Evolutionary conservation across 2,888 invertebrate genomes (phyloP).

Genomic region (Nephrotoma guestfalica): DNA sequence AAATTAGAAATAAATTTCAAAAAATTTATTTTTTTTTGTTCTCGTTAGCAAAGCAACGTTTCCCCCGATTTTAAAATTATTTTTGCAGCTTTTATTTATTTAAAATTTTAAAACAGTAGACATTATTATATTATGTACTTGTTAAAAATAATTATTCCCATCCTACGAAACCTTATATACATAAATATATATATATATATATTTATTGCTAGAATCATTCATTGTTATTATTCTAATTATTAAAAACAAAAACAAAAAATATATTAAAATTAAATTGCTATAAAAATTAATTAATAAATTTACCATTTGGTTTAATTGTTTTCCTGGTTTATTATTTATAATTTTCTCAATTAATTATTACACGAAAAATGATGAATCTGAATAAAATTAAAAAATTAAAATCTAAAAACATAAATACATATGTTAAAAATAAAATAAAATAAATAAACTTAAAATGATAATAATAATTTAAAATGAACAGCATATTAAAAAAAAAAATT

Average conservation of each 20-base stretch:
- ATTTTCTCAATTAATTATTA: constrained; percentile 6
- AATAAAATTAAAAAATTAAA: not conserved
- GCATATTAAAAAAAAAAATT: not conserved
- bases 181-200: not conserved
- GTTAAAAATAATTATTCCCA: not conserved
- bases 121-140: not conserved
- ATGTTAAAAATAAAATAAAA: not conserved
- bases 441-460: constrained; percentile 1
- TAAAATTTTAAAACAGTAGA: not conserved
- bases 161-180: not conserved
- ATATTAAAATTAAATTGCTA: not conserved
- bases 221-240: constrained; percentile 1
- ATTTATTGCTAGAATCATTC: constrained; percentile 1
- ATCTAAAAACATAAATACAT: not conserved
- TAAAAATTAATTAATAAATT: not conserved
- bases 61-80: not conserved
- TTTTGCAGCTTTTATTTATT: not conserved
- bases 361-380: constrained; percentile 2
- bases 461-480: not conserved
- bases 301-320: not conserved
- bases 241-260: not conserved
- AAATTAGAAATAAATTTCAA: not conserved
- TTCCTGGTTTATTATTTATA: not conserved
- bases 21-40: not conserved
- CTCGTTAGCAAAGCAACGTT: not conserved